phyloP scores from a whole-genome alignment of 2,113 vertebrate species.

The Indri indri region DNA sequence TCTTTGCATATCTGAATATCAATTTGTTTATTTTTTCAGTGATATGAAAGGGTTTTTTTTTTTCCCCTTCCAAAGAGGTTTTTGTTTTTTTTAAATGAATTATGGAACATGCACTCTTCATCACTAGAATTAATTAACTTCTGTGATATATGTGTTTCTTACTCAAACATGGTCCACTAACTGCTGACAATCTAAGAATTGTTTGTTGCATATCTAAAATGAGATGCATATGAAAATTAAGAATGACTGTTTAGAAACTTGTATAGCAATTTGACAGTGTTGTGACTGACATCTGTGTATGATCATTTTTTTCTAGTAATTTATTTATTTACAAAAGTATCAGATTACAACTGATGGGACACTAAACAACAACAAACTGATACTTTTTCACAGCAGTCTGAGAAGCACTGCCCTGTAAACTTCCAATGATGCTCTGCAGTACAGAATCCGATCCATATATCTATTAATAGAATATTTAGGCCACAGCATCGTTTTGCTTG shows the following conservation, averaged over 20 bases:
- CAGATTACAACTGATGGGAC: neutral
- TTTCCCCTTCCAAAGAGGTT: neutral
- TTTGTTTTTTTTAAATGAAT: neutral
- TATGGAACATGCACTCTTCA: neutral
- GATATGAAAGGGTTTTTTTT: neutral
- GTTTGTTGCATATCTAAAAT: neutral
- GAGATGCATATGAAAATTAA: neutral
- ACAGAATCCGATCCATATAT: neutral
- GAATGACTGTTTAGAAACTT: neutral
- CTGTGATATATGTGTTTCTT: neutral
- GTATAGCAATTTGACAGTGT: neutral
- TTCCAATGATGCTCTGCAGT: rapidly evolving
- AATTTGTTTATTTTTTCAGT: neutral
- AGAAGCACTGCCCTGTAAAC: neutral
- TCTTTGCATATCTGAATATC: neutral
- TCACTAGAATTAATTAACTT: neutral
- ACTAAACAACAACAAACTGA: neutral
- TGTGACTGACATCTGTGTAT: neutral
- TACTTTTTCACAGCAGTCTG: neutral
- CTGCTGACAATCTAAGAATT: neutral
- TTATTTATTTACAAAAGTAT: neutral
- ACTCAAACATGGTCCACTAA: neutral
- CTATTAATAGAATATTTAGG: neutral
- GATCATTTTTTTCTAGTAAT: neutral
- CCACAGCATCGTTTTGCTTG: neutral